Evolutionary conservation across 1,140 invertebrate genomes (phyloP).

Genomic region (Forficula auricularia): DNA sequence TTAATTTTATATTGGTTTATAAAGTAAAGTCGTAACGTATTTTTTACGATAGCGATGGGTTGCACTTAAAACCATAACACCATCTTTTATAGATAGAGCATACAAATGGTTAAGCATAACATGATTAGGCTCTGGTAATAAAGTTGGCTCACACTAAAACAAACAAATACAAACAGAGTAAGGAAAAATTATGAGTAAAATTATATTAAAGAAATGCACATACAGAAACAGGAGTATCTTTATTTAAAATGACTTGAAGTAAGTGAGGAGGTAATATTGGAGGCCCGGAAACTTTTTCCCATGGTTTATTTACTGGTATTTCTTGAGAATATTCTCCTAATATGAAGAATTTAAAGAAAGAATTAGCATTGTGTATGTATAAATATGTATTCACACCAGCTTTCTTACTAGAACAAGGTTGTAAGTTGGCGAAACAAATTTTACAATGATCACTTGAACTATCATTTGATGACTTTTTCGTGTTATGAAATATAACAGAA

Average conservation of each 20-base stretch:
- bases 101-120: conserved; percentile 99
- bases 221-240: conserved; percentile 86
- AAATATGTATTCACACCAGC: too few relatives aligned
- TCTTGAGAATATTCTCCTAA: conserved; percentile 67
- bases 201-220: conserved; percentile 20
- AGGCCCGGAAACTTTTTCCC: conserved; percentile 83
- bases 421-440: too few relatives aligned
- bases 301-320: conserved; percentile 73
- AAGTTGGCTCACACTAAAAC: conserved; percentile 86
- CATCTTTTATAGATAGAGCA: conserved; percentile 96
- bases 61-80: conserved; percentile 95
- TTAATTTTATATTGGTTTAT: conserved; percentile 77
- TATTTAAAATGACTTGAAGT: conserved; percentile 96
- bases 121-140: conserved; percentile 97
- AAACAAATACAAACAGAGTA: conserved; percentile 11
- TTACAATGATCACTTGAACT: too few relatives aligned
- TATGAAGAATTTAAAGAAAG: too few relatives aligned
- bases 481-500: too few relatives aligned
- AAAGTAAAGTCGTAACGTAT: conserved; percentile 97
- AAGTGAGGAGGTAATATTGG: conserved; percentile 93
- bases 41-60: conserved; percentile 96
- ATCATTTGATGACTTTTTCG: too few relatives aligned
- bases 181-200: conserved; percentile 1
- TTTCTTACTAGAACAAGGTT: too few relatives aligned
- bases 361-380: not conserved